Evolutionary conservation across 2,113 vertebrate species (phyloP).

Genomic region (Chelonoidis abingdonii): DNA sequence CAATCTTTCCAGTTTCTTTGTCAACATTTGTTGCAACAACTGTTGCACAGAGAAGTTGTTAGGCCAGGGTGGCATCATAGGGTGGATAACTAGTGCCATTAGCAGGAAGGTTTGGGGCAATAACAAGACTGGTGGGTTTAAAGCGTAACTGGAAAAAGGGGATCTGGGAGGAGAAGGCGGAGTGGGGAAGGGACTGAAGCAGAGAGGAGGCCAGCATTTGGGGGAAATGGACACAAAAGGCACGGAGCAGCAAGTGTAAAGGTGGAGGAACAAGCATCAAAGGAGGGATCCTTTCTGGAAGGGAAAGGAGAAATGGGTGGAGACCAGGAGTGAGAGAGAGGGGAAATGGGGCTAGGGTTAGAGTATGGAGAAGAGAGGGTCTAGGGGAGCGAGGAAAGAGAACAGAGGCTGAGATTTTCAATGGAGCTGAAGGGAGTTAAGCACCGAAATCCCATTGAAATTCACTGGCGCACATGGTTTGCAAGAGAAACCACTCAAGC

Average conservation of each 20-base stretch:
- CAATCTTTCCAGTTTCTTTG: not conserved
- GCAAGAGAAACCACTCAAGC: not conserved
- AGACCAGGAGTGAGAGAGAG: not conserved
- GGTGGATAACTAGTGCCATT: not conserved
- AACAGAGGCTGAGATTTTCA: not conserved
- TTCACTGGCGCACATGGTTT: not conserved
- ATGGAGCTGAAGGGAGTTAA: not conserved
- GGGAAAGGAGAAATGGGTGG: not conserved
- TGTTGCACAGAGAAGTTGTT: not conserved
- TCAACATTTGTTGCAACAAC: not conserved
- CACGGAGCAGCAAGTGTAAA: not conserved
- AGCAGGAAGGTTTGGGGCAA: not conserved
- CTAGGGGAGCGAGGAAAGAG: not conserved
- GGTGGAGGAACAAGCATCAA: fast-evolving
- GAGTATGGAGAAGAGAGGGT: not conserved
- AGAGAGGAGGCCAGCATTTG: not conserved
- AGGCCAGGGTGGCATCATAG: not conserved
- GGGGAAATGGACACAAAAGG: not conserved
- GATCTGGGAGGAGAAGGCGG: not conserved
- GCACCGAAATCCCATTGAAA: not conserved
- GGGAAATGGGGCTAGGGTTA: not conserved
- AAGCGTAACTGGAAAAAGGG: not conserved
- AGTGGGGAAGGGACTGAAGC: not conserved
- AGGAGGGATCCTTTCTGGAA: not conserved
- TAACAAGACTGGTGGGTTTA: not conserved